Base-by-base conservation (phyloP, 2,888 invertebrate genomes). In the Lasius platythorax region DNA sequence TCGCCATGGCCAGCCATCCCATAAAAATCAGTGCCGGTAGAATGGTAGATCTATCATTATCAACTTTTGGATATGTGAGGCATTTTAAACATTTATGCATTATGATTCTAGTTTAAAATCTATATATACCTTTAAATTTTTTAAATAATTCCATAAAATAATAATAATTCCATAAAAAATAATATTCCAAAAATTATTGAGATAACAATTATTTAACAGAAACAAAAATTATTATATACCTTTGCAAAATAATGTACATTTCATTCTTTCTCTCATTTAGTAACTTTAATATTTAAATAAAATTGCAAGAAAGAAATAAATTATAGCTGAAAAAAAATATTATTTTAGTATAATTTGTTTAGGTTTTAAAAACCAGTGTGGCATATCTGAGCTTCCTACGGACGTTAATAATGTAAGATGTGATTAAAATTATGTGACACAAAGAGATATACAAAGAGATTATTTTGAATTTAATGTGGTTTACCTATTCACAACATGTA, bases 1-100 rank as follows among this genome's bases (percentile, higher is more conserved):
- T 93, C 3, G 82, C 88, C 2, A 90, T 92, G 63, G 87, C 93
- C 3, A 92, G 86, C 75, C 87, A 83, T 84, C 93, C 93, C 0
- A 87, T 87, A 5, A 91, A 89, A 66, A 89, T 94, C 37, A 93
- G 89, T 18, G 94, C 93, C n/a, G 93, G 93, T 18, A 90, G 87
- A 81, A 87, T 94, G 85, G 87, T 85, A 9, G 88, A 91, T 43
- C 74, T 93, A 40, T 92, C 93, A 3, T 82, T 93, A 56, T 84
- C 73, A 6, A 91, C 90, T 58, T 93, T 94, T 83, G 90, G 82
- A 61, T 79, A 9, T 33, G 89, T 90, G 28, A 85, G 87, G 37
- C 11, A 37, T 8, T n/a, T 50, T 50, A 50, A 50, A 50, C 18
- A 50, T 50, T 50, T n/a, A 18, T 50, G 18, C 18, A 1, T 6